Percentiles rank a stretch among this genome's conserved stretches.
Conservation (phyloP, 2,797 vertebrate genomes). For the Tolypeutes matacus region DNA sequence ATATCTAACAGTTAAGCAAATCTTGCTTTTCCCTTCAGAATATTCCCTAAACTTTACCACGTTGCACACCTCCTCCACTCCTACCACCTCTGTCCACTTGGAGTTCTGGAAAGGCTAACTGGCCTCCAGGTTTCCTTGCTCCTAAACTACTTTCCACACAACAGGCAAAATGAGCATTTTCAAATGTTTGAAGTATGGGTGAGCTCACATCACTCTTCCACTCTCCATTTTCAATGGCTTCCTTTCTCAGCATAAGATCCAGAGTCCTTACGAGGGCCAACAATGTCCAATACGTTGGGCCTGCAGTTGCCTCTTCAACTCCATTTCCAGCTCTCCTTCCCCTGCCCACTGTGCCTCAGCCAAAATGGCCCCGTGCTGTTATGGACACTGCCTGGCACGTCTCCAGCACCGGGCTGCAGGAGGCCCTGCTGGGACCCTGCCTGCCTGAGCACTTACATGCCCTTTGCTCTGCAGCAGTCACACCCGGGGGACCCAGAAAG, state of each 20-base stretch:
- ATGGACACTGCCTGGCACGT: background rate
- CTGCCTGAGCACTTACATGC: background rate
- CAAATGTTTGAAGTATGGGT: background rate
- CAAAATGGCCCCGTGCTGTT: background rate
- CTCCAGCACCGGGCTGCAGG: background rate
- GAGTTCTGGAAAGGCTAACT: background rate
- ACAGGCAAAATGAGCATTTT: background rate
- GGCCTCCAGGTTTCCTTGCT: background rate
- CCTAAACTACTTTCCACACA: background rate
- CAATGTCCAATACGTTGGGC: fast-evolving
- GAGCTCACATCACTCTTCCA: background rate
- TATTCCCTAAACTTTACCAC: background rate
- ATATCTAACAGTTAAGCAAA: background rate
- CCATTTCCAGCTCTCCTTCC: background rate
- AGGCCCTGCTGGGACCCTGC: too few relatives aligned
- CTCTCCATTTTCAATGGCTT: background rate
- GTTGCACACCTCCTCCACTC: background rate
- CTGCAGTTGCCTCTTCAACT: background rate
- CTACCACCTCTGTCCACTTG: background rate
- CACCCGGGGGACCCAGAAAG: background rate
- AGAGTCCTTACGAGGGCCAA: too few relatives aligned
- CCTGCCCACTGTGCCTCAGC: background rate
- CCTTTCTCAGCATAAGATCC: background rate
- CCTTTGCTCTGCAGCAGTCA: too few relatives aligned
- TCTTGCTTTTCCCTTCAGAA: background rate